These are phyloP conservation scores for Amphimallon solstitiale DNA, from an alignment of 2,888 invertebrate genomes.

Conservation along the genomic window DNA sequence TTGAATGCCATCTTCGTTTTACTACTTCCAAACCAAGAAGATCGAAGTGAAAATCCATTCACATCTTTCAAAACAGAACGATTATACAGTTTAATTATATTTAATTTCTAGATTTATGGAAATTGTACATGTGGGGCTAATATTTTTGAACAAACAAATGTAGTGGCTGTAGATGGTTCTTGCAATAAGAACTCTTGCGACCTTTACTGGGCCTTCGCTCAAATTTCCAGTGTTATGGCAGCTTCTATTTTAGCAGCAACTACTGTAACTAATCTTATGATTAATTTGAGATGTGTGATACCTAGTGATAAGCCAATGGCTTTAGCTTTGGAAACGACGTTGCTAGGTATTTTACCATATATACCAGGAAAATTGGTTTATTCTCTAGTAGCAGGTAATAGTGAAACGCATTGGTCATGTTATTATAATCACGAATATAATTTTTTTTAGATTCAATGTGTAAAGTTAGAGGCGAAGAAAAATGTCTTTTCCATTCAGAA, in stretches of 20 bases:
- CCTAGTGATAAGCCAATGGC: conserved; percentile 72
- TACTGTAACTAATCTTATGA: conserved; percentile 65
- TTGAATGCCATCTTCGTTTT: too few species aligned
- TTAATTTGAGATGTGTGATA: conserved; percentile 67
- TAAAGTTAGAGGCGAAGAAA: conserved; percentile 44
- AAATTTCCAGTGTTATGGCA: conserved; percentile 53
- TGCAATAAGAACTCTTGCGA: conserved; percentile 66
- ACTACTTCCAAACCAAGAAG: too few species aligned
- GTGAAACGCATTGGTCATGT: conserved; percentile 11
- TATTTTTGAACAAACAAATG: conserved; percentile 47
- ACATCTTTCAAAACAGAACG: too few species aligned
- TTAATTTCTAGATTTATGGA: conserved; percentile 60
- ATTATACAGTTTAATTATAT: too few species aligned
- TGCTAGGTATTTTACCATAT: conserved; percentile 68
- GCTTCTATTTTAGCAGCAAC: conserved; percentile 58
- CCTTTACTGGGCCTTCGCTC: conserved; percentile 64
- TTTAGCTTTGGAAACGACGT: conserved; percentile 68
- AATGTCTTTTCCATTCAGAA: conserved; percentile 53
- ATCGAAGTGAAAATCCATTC: too few species aligned
- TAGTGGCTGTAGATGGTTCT: conserved; percentile 65
- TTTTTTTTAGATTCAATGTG: conserved; percentile 51
- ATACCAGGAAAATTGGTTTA: conserved; percentile 73
- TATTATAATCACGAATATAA: conserved; percentile 31
- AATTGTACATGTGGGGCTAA: conserved; percentile 66
- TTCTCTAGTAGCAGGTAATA: conserved; percentile 67